These are phyloP conservation scores for Drymonia ruficornis DNA, from an alignment of 2,888 invertebrate species.

Conservation along the genomic window DNA sequence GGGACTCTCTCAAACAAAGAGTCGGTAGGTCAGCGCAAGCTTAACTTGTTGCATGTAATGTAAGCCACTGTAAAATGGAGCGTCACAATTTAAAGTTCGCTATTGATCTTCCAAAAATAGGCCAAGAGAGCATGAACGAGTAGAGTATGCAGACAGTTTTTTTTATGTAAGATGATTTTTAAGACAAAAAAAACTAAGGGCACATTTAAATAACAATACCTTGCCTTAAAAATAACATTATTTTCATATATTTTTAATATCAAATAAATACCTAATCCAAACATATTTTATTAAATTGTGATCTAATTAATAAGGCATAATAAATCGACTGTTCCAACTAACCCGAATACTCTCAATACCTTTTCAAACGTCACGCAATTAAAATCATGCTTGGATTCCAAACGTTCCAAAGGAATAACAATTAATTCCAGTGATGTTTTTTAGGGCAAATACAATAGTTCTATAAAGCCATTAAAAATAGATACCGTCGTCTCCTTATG, in stretches of 20 bases:
- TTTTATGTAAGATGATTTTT: not conserved
- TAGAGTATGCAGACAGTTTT: not conserved
- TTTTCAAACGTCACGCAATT: not conserved
- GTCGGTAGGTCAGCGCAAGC: constrained; percentile 32
- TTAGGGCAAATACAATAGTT: too few species aligned
- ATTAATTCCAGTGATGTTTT: too few species aligned
- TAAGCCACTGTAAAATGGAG: constrained; percentile 34
- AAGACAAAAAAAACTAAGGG: too few species aligned
- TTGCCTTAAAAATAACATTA: too few species aligned
- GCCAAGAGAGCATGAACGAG: not conserved
- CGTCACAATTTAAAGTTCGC: constrained; percentile 24
- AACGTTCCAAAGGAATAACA: constrained; percentile 14
- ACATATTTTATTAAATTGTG: too few species aligned
- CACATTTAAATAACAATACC: too few species aligned
- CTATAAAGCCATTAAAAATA: too few species aligned
- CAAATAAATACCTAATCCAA: too few species aligned
- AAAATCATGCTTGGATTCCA: constrained; percentile 12
- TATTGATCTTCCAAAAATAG: constrained; percentile 11
- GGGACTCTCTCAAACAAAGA: constrained; percentile 8
- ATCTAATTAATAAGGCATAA: not conserved
- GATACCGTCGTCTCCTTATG: too few species aligned
- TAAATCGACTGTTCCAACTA: not conserved
- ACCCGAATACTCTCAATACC: not conserved
- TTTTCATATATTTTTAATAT: too few species aligned
- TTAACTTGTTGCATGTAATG: constrained; percentile 66